phyloP scores from a whole-genome alignment of 2,797 vertebrate genomes.

The Selene dorsalis region DNA sequence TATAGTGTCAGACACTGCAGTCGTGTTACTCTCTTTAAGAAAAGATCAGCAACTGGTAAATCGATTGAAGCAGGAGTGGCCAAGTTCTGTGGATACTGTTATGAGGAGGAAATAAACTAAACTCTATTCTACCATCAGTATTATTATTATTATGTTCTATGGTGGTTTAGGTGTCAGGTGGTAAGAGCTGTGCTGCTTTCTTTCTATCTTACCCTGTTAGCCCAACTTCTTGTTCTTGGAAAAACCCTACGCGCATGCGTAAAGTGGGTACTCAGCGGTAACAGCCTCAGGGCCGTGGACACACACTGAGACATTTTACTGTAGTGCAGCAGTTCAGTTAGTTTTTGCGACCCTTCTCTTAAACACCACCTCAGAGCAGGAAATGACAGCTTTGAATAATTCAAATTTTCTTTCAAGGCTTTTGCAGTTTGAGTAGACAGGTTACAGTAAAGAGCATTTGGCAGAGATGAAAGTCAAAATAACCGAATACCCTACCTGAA shows the following conservation, averaged over 20 bases:
- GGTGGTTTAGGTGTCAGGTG: background rate
- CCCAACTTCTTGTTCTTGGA: conserved; percentile 11
- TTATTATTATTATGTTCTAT: background rate
- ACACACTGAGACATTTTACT: background rate
- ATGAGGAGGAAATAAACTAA: too few species aligned
- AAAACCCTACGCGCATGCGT: conserved; percentile 62
- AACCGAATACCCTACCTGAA: conserved; percentile 2
- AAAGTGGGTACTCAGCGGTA: conserved; percentile 19
- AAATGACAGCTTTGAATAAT: background rate
- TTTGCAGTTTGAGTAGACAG: background rate
- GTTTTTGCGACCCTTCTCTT: background rate
- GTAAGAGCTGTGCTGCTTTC: background rate
- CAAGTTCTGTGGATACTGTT: too few species aligned
- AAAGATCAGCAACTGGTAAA: background rate
- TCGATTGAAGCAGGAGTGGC: background rate
- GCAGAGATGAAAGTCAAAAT: background rate
- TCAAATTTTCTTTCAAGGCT: background rate
- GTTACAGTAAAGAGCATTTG: background rate
- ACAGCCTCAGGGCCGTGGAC: conserved; percentile 12
- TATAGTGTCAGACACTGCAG: background rate
- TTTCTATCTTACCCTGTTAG: conserved; percentile 56
- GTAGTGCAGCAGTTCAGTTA: background rate
- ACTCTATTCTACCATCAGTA: too few species aligned
- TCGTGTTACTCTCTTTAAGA: background rate
- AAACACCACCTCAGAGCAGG: background rate